Conservation (phyloP, 2,888 invertebrate genomes). For the Halictus ligatus region DNA sequence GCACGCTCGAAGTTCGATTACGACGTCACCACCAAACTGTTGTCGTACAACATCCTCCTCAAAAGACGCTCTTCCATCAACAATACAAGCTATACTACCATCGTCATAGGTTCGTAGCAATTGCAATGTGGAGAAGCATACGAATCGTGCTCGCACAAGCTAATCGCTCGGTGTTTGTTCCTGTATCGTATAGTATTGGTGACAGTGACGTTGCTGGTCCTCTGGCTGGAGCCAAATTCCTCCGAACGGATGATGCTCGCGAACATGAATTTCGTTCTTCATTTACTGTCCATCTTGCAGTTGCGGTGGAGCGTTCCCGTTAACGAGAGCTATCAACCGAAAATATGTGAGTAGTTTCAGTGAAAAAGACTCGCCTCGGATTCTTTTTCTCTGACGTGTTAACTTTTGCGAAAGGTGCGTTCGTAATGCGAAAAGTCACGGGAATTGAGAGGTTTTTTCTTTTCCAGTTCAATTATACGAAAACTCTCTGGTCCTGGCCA, state of each 20-base stretch:
- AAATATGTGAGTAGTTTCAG: constrained; percentile 66
- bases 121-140: background rate
- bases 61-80: constrained; percentile 86
- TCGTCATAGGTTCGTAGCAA: constrained; percentile 81
- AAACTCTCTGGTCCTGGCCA: constrained; percentile 72
- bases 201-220: constrained; percentile 86
- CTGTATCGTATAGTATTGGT: constrained; percentile 86
- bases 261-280: constrained; percentile 86
- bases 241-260: constrained; percentile 86
- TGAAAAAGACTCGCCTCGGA: too few species aligned
- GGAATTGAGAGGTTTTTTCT: background rate
- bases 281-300: constrained; percentile 86
- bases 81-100: constrained; percentile 86
- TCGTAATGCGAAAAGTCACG: background rate
- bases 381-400: too few species aligned
- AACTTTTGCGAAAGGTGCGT: background rate
- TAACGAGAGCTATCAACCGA: constrained; percentile 82
- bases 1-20: constrained; percentile 85
- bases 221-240: constrained; percentile 86
- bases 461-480: constrained; percentile 77
- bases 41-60: constrained; percentile 86
- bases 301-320: constrained; percentile 86
- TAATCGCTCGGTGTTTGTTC: background rate
- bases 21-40: constrained; percentile 86
- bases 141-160: too few species aligned